Evolutionary conservation across 2,888 invertebrate genomes (phyloP).

Genomic region (Synergus laeviventris): DNA sequence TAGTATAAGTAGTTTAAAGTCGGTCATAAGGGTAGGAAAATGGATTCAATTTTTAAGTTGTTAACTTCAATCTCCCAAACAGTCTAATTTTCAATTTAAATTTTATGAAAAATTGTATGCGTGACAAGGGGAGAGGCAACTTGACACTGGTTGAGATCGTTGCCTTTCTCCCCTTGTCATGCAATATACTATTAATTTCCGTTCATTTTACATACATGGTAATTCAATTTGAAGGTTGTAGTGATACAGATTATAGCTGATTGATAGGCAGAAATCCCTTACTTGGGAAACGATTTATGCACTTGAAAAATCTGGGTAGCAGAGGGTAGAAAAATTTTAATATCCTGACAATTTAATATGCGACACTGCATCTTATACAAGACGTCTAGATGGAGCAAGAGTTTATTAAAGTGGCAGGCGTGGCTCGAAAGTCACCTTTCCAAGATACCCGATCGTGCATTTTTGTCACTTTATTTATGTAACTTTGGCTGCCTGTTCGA

Average conservation of each 20-base stretch:
- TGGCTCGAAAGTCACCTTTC: slow-evolving; percentile 15
- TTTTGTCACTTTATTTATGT: slow-evolving; percentile 41
- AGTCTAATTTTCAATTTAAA: no score
- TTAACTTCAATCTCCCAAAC: no score
- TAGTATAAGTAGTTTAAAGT: no score
- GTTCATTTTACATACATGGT: not conserved
- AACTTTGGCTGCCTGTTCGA: not conserved
- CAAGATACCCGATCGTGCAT: slow-evolving; percentile 38
- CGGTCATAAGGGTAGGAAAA: no score
- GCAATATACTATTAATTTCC: not conserved
- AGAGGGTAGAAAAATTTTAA: slow-evolving; percentile 45
- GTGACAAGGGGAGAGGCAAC: no score
- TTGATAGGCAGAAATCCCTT: not conserved
- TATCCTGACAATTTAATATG: slow-evolving; percentile 51
- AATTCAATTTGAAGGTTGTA: not conserved
- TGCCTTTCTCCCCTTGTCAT: no score
- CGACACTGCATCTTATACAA: slow-evolving; percentile 27
- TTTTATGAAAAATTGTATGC: no score
- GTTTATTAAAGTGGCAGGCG: slow-evolving; percentile 30
- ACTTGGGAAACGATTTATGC: not conserved
- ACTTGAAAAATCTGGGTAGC: slow-evolving; percentile 2
- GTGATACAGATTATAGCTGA: not conserved
- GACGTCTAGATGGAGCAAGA: slow-evolving; percentile 15
- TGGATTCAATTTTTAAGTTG: no score
- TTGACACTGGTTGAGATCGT: no score